Base-by-base conservation (phyloP, 2,888 invertebrate species). In the Ennomos fuscantarius region DNA sequence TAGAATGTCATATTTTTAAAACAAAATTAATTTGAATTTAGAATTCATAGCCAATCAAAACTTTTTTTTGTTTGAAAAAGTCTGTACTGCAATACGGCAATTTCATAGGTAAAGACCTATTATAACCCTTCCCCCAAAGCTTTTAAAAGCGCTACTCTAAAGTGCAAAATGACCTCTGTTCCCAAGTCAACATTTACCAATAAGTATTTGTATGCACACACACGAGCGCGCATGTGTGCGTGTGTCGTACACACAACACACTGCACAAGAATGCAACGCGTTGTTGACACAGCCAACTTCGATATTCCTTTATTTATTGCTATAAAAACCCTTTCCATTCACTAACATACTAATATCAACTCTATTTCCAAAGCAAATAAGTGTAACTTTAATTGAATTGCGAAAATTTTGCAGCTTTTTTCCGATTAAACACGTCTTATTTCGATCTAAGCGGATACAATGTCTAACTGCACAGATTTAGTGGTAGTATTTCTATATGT, bases 231-330 rank as follows among this genome's bases (percentile, higher is more conserved):
- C 59, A 15, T 66, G 74, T 79, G 80, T 77, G 84, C 76, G 82
- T 75, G 78, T 77, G 81, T 79, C 81, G 81, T 79, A 84, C 83
- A 85, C 85, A 78, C 49, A 61, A 61, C 58, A 59, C 54, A 36
- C 81, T 85, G 86, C 87, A 86, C 89, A 91, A 91, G 91, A 91
- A 91, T 91, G 91, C 92, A 90, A 85, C 83, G 87, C 87, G 89
- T 87, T 91, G 92, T 91, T 92, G 92, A 91, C 91, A 92, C 91
- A 89, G 83, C 86, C 88, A 89, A 87, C 90, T 89, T 89, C 90
- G 89, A 90, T 92, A 90, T 89, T 91, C 89, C 89, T 92, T 92
- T 92, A 92, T 92, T 91, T 92, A 92, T 90, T 86, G 81, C 89
- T 88, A 89, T 89, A 89, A 90, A 90, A 90, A 87, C 89, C 85